phyloP scores from a whole-genome alignment of 2,888 invertebrate species.

The Epirrhoe tristata region DNA sequence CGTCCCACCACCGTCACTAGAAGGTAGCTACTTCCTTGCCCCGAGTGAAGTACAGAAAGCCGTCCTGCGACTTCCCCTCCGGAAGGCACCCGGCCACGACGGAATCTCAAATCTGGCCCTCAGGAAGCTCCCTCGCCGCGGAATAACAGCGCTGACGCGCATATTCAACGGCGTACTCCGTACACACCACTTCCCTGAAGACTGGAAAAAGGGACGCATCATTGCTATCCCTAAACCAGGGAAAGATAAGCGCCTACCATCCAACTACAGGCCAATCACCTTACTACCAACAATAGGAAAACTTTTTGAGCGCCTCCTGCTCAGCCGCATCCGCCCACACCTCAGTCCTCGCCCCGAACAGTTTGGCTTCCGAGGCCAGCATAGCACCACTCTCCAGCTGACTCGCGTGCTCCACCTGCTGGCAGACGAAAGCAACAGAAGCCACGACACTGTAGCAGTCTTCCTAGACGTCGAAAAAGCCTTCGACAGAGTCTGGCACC shows the following conservation, averaged over 20 bases:
- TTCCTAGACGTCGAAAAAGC: background rate
- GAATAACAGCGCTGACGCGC: constrained; percentile 6
- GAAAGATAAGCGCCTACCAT: constrained; percentile 37
- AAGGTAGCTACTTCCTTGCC: background rate
- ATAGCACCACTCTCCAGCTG: constrained; percentile 48
- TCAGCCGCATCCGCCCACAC: constrained; percentile 15
- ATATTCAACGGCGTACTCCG: constrained; percentile 31
- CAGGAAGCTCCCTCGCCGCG: background rate
- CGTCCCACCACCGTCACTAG: background rate
- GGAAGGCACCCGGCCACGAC: constrained; percentile 18
- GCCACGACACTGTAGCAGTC: background rate
- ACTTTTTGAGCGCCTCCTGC: constrained; percentile 40
- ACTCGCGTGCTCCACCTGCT: constrained; percentile 41
- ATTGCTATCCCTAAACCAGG: constrained; percentile 44
- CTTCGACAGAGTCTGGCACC: constrained; percentile 54
- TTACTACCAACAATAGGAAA: constrained; percentile 37
- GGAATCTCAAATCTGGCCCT: constrained; percentile 14
- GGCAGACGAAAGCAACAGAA: background rate
- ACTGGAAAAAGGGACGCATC: constrained; percentile 38
- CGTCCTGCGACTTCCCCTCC: constrained; percentile 4
- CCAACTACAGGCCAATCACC: constrained; percentile 35
- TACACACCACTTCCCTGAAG: constrained; percentile 20
- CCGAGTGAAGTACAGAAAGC: constrained; percentile 13
- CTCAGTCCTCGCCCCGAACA: constrained; percentile 32
- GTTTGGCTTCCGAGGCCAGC: constrained; percentile 42